Conservation (phyloP, 2,888 invertebrate genomes). For the Lamellibrachia columna region DNA sequence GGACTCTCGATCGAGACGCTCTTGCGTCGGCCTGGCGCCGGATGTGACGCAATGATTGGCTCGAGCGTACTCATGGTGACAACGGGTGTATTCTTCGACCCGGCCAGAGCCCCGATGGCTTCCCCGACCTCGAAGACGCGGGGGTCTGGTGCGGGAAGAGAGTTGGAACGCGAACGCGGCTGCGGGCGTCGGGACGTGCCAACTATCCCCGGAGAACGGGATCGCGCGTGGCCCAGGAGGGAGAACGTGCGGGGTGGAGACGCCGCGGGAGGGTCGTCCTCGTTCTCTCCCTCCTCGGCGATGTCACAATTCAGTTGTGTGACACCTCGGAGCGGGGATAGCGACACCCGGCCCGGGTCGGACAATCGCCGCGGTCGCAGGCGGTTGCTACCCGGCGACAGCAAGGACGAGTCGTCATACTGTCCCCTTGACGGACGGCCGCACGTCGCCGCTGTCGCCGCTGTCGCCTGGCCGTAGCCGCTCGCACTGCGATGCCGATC, state of each 20-base stretch:
- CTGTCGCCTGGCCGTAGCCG: not conserved
- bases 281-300: constrained; percentile 25
- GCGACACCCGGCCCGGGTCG: constrained; percentile 27
- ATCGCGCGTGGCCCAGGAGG: not conserved
- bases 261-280: not conserved
- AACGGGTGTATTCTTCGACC: not conserved
- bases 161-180: constrained; percentile 6
- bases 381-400: not conserved
- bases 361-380: constrained; percentile 19
- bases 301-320: constrained; percentile 20
- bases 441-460: not conserved
- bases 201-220: not conserved
- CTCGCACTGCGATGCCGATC: not conserved
- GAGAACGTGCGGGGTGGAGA: not conserved
- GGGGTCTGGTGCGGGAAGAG: constrained; percentile 24
- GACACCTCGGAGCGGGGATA: constrained; percentile 24
- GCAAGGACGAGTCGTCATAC: not conserved
- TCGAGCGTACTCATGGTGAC: not conserved
- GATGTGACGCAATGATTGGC: not conserved
- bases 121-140: constrained; percentile 24
- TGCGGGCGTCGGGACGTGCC: not conserved
- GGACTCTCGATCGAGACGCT: constrained; percentile 28
- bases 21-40: constrained; percentile 19
- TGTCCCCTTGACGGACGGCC: not conserved
- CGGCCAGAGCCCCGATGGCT: constrained; percentile 28